Evolutionary conservation across 2,888 invertebrate genomes (phyloP).

Genomic region (Cerceris ruficornis): DNA sequence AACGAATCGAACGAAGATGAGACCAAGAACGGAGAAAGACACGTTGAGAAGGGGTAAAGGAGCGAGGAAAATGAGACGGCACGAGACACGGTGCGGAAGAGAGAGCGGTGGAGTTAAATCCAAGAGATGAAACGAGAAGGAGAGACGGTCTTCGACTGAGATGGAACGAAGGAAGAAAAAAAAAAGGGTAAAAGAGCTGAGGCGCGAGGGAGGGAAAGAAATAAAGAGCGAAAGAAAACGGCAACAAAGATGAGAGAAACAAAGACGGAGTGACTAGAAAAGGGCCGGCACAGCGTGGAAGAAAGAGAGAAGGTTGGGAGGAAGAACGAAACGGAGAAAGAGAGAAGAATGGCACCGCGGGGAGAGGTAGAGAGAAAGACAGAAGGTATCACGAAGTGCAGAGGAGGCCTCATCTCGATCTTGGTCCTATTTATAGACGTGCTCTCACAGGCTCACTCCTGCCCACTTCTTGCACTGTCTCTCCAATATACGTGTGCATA

Average conservation of each 20-base stretch:
- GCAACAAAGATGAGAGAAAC: constrained; percentile 2
- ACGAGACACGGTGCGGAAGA: constrained; percentile 29
- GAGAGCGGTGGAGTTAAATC: constrained; percentile 20
- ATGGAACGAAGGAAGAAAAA: constrained; percentile 13
- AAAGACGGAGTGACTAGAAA: not conserved
- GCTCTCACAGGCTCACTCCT: constrained; percentile 80
- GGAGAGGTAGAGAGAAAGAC: constrained; percentile 28
- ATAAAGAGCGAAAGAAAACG: constrained; percentile 35
- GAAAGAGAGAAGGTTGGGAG: constrained; percentile 23
- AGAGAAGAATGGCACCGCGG: constrained; percentile 18
- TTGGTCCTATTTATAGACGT: constrained; percentile 80
- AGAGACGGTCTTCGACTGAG: constrained; percentile 5
- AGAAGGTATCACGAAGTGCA: constrained; percentile 74
- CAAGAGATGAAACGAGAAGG: not conserved
- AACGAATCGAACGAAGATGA: constrained; percentile 25
- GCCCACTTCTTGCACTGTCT: constrained; percentile 77
- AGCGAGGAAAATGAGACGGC: constrained; percentile 14
- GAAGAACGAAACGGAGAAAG: constrained; percentile 19
- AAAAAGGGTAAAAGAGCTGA: constrained; percentile 11
- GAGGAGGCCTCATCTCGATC: constrained; percentile 79
- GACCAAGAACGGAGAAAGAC: not conserved
- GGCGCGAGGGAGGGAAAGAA: not conserved
- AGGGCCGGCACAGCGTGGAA: constrained; percentile 33
- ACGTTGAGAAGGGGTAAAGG: constrained; percentile 1
- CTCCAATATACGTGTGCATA: constrained; percentile 68